These are phyloP conservation scores for Macropis europaea DNA, from an alignment of 2,888 invertebrate genomes.

Conservation along the genomic window DNA sequence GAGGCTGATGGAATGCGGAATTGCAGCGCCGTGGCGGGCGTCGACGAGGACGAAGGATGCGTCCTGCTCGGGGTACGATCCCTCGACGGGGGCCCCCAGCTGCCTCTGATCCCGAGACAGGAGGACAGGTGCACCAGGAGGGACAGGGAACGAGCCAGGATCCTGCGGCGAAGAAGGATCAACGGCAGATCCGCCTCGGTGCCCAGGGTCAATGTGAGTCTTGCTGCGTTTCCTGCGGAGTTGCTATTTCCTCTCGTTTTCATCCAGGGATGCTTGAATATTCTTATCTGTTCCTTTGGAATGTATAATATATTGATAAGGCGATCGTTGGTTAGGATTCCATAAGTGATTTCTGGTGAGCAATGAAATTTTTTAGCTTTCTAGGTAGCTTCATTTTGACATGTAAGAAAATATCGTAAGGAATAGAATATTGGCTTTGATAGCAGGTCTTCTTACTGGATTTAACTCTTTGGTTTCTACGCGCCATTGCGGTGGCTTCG, in stretches of 20 bases:
- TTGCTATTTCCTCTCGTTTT: background rate
- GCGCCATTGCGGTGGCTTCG: too few species aligned
- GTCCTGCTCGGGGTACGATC: conserved; percentile 70
- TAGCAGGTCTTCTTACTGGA: too few species aligned
- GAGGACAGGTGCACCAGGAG: conserved; percentile 74
- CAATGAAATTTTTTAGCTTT: too few species aligned
- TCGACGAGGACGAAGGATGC: conserved; percentile 71
- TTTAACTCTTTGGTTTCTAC: too few species aligned
- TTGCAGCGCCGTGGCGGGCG: conserved; percentile 64
- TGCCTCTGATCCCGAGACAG: conserved; percentile 61
- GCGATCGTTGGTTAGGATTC: too few species aligned
- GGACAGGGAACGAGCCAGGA: conserved; percentile 77
- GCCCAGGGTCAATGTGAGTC: conserved; percentile 77
- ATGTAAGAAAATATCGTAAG: too few species aligned
- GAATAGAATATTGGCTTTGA: too few species aligned
- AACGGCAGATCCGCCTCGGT: conserved; percentile 79
- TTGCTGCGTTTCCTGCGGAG: background rate
- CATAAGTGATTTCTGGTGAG: too few species aligned
- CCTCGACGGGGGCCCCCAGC: conserved; percentile 47
- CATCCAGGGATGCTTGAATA: too few species aligned
- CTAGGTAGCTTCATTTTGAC: too few species aligned
- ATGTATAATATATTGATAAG: too few species aligned
- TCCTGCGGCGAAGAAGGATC: conserved; percentile 75
- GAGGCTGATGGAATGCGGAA: conserved; percentile 63
- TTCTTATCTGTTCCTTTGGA: too few species aligned